Base-by-base conservation (phyloP, 2,888 invertebrate genomes). In the Pammene fasciana region DNA sequence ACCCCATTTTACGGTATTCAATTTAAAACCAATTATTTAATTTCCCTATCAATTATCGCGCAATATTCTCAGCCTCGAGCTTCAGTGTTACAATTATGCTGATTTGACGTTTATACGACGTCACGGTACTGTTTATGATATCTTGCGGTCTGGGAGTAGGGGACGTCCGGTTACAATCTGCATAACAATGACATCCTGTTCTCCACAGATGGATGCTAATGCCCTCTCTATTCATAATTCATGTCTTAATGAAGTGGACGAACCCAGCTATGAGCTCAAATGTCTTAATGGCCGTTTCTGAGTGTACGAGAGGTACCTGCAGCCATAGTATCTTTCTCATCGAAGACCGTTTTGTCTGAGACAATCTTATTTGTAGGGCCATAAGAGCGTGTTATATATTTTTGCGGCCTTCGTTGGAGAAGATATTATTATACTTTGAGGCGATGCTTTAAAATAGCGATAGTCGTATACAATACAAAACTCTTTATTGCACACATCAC, bases 141-240 rank as follows among this genome's bases (percentile, higher is more conserved):
- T 38, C 62, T 38, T 52, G 62, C 52, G 62, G 26, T 50, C 79
- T 77, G 77, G 76, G 75, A 76, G 78, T 76, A 68, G 75, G 76
- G 82, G 79, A 82, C 86, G 89, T 90, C 92, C 91, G 90, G 89
- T 78, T 71, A 83, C 85, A 89, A 92, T 92, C 89, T 92, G 89
- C 91, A 92, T 92, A 87, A 92, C 91, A 92, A 92, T 92, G 79
- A 82, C 78, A 81, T 77, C 78, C 83, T 81, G 84, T 85, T 76
- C 83, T 81, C 86, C 86, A 82, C 84, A 88, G 89, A 88, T 89
- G 84, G 89, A 91, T 89, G 88, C 85, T 89, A 90, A 90, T 90
- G 86, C 82, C 82, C 74, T 76, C 79, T 79, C 82, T 82, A 90
- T 90, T 90, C 90, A 91, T 90, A 90, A 92, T 91, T 91, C 89